A percentile compares a stretch with the other conserved stretches of the same genome.
Conservation (phyloP, 1,140 invertebrate species). For the Sesamia nonagrioides region DNA sequence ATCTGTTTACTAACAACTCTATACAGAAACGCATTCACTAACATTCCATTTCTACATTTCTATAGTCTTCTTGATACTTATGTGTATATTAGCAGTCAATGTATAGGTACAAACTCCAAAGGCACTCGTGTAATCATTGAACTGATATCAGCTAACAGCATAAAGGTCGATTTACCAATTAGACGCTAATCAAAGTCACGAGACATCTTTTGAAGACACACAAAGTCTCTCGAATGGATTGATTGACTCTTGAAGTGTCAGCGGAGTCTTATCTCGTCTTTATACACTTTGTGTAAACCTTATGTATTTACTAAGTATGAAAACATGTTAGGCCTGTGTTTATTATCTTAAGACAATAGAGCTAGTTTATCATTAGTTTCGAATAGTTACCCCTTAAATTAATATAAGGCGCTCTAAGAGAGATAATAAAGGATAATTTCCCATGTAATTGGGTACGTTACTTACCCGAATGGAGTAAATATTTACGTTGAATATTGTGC, state of each 20-base stretch:
- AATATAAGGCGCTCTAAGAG: neutral
- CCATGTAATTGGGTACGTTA: too few relatives aligned
- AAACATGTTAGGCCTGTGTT: conserved; percentile 5
- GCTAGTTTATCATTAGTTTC: neutral
- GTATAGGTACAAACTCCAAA: too few relatives aligned
- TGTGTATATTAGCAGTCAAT: too few relatives aligned
- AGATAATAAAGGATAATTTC: too few relatives aligned
- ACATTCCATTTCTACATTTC: too few relatives aligned
- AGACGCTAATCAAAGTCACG: conserved; percentile 19
- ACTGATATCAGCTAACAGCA: neutral
- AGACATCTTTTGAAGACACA: conserved; percentile 28
- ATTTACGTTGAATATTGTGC: too few relatives aligned
- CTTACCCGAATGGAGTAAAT: too few relatives aligned
- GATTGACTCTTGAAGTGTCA: conserved; percentile 29
- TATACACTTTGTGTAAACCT: neutral
- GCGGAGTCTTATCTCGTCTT: neutral
- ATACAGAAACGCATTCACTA: too few relatives aligned
- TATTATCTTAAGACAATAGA: neutral
- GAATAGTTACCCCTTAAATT: neutral
- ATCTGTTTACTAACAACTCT: too few relatives aligned
- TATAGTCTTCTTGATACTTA: too few relatives aligned
- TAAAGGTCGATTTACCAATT: conserved; percentile 20
- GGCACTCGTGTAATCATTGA: neutral
- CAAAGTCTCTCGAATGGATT: conserved; percentile 4
- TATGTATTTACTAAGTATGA: neutral